A percentile compares a stretch with the other conserved stretches of the same genome.
phyloP scores from a whole-genome alignment of 2,113 vertebrate genomes.

The Boulengerochromis microlepis region DNA sequence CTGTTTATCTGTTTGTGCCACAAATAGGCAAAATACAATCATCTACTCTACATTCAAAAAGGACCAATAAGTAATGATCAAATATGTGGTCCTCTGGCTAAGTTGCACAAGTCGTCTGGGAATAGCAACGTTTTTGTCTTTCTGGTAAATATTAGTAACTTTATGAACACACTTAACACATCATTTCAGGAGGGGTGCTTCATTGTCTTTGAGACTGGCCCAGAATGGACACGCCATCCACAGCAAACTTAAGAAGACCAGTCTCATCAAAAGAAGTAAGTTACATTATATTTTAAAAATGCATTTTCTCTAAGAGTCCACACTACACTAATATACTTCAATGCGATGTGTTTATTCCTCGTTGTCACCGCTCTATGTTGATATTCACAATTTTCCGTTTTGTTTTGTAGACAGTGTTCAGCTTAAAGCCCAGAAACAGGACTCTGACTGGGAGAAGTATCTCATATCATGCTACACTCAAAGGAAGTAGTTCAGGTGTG shows the following conservation, averaged over 20 bases:
- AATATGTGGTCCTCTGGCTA: background rate
- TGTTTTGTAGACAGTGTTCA: slow-evolving; percentile 19
- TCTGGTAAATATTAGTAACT: background rate
- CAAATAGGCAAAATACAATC: background rate
- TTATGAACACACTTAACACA: background rate
- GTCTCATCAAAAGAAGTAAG: slow-evolving; percentile 43
- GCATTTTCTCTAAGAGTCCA: background rate
- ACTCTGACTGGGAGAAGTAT: slow-evolving; percentile 58
- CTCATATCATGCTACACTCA: slow-evolving; percentile 55
- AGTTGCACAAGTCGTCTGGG: background rate
- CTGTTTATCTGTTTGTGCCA: background rate
- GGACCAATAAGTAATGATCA: background rate
- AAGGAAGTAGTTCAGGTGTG: background rate
- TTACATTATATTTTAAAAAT: background rate
- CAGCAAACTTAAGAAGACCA: slow-evolving; percentile 4
- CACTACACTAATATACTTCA: background rate
- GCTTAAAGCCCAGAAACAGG: background rate
- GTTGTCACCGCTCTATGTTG: background rate
- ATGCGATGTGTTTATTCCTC: background rate
- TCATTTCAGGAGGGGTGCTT: slow-evolving; percentile 62
- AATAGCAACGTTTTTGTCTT: background rate
- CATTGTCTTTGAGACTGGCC: slow-evolving; percentile 64
- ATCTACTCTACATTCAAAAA: background rate
- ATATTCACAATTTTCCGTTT: background rate
- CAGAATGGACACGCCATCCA: slow-evolving; percentile 68